Conservation (phyloP, 2,113 vertebrate species). For the Pachypanchax playfairii region DNA sequence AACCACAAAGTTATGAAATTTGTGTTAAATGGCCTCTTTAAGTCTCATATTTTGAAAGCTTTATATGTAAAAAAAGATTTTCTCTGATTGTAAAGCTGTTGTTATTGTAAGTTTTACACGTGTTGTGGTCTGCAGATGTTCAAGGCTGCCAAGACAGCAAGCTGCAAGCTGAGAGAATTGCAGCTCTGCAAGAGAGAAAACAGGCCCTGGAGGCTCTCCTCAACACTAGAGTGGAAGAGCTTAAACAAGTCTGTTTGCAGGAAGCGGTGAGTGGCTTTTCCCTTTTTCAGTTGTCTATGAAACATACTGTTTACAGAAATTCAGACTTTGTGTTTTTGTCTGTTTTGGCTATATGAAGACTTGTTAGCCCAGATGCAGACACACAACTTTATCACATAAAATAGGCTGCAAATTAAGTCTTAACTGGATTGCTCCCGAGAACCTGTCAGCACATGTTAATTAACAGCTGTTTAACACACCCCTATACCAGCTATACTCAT, state of each 20-base stretch:
- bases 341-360: not conserved
- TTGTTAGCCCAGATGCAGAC: not conserved
- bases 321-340: too few species aligned
- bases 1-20: too few species aligned
- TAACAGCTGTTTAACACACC: slow-evolving; percentile 47
- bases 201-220: slow-evolving; percentile 85
- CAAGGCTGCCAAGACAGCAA: slow-evolving; percentile 79
- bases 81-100: not conserved
- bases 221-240: slow-evolving; percentile 83
- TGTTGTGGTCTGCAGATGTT: slow-evolving; percentile 61
- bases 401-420: slow-evolving; percentile 8
- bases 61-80: too few species aligned
- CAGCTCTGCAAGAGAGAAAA: slow-evolving; percentile 85
- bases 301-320: not conserved
- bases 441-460: slow-evolving; percentile 33
- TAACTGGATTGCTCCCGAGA: slow-evolving; percentile 29
- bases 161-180: slow-evolving; percentile 81
- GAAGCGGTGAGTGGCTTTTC: slow-evolving; percentile 90
- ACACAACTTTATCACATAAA: slow-evolving; percentile 1
- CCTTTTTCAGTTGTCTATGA: not conserved
- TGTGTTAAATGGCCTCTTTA: too few species aligned
- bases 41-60: too few species aligned
- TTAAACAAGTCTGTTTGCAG: slow-evolving; percentile 86
- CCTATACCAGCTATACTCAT: too few species aligned
- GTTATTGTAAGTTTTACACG: not conserved